phyloP scores from a whole-genome alignment of 2,113 vertebrate species.

The Callospermophilus lateralis region DNA sequence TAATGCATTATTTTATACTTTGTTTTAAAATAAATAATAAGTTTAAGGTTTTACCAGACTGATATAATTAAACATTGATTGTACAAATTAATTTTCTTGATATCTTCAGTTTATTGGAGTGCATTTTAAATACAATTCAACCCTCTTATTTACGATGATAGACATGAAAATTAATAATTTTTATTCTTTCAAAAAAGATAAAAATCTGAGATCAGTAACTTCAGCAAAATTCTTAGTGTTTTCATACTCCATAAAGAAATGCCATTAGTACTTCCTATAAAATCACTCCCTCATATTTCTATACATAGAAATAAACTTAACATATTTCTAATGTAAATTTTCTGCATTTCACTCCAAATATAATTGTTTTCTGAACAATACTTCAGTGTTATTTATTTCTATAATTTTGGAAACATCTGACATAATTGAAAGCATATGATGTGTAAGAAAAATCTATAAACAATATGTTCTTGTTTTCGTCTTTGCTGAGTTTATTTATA shows the following conservation, averaged over 20 bases:
- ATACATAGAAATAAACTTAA: slow-evolving; percentile 81
- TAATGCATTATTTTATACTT: not conserved
- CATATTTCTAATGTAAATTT: slow-evolving; percentile 12
- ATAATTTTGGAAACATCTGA: slow-evolving; percentile 52
- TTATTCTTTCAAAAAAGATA: not conserved
- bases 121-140: not conserved
- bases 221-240: slow-evolving; percentile 50
- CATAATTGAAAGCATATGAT: slow-evolving; percentile 16
- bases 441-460: slow-evolving; percentile 57
- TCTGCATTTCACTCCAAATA: slow-evolving; percentile 66
- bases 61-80: slow-evolving; percentile 41
- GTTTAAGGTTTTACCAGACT: not conserved
- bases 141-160: not conserved
- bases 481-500: slow-evolving; percentile 58
- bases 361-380: slow-evolving; percentile 65
- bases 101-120: not conserved
- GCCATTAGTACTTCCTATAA: slow-evolving; percentile 72
- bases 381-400: slow-evolving; percentile 26
- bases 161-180: not conserved
- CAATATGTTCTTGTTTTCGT: slow-evolving; percentile 11
- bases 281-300: slow-evolving; percentile 65
- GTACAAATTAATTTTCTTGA: slow-evolving; percentile 27
- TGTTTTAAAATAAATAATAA: slow-evolving; percentile 28
- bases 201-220: not conserved
- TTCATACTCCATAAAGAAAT: slow-evolving; percentile 76